Conservation (phyloP, 2,113 vertebrate genomes). For the Psettodes erumei region DNA sequence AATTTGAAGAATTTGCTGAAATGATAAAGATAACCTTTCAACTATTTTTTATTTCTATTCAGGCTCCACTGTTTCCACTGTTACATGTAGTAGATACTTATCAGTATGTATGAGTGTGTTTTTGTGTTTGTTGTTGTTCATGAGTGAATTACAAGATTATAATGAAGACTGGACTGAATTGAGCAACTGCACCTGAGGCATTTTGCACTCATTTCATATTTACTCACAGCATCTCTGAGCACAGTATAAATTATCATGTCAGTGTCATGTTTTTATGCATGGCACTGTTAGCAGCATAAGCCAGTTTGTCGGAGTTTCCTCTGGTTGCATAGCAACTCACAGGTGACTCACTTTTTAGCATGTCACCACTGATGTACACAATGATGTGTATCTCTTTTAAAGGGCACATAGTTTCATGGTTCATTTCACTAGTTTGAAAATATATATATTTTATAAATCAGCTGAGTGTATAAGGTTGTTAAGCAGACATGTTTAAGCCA, state of each 20-base stretch:
- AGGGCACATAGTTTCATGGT: neutral
- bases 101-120: conserved; percentile 4
- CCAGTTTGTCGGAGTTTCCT: conserved; percentile 30
- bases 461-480: conserved; percentile 18
- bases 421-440: too few relatives aligned
- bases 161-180: conserved; percentile 10
- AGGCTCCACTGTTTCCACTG: conserved; percentile 49
- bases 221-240: conserved; percentile 20
- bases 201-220: conserved; percentile 26
- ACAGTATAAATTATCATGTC: conserved; percentile 35
- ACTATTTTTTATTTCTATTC: conserved; percentile 42
- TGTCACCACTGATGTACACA: conserved; percentile 30
- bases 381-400: conserved; percentile 18
- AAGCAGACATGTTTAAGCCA: conserved; percentile 36
- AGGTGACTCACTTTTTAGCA: conserved; percentile 45
- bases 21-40: conserved; percentile 37
- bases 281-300: conserved; percentile 31
- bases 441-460: too few relatives aligned
- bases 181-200: conserved; percentile 23
- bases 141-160: neutral
- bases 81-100: conserved; percentile 2
- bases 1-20: conserved; percentile 22
- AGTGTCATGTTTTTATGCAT: conserved; percentile 44
- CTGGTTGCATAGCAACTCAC: conserved; percentile 62
- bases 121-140: neutral